Base-by-base conservation (phyloP, 2,888 invertebrate species). In the Dione vanillae region DNA sequence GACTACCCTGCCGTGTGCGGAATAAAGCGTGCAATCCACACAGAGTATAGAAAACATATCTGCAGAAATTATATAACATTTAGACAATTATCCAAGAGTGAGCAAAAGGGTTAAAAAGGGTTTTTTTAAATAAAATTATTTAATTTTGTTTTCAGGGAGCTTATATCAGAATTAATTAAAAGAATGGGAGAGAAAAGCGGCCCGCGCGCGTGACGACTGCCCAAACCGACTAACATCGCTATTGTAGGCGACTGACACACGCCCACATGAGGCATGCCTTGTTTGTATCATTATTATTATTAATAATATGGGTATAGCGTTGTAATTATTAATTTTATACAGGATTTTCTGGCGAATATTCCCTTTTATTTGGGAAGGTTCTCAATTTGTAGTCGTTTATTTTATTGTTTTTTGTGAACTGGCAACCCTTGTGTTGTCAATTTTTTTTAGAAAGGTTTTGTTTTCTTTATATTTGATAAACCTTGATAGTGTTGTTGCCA, bases 121-220 rank as follows among this genome's bases (percentile, higher is more conserved):
- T n/a, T n/a, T n/a, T n/a, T n/a, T n/a, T n/a, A n/a, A n/a, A n/a
- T n/a, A n/a, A n/a, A n/a, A n/a, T n/a, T n/a, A n/a, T n/a, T n/a
- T 27, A 20, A 8, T 49, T 58, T 51, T 40, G 0, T 58, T 82
- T 84, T 0, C 86, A 93, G 92, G 73, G 93, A 94, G 77, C 78
- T 94, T 54, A 86, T 93, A 71, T 81, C 85, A 0, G 93, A 94
- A 77, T 78, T 92, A 65, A 88, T 90, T 37, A 92, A 93, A 77
- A 88, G 87, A 19, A 83, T 89, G 82, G 89, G 88, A 0, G 92
- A 92, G 84, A 91, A 92, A 78, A 79, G 85, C 0, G 80, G 81
- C 12, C 73, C 86, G 73, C 72, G 89, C 74, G 87, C 87, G 86
- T 87, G 87, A 87, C 87, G 75, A 41, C 76, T 72, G 67, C 79